phyloP scores from a whole-genome alignment of 2,797 vertebrate genomes.

The Calcarius lapponicus region DNA sequence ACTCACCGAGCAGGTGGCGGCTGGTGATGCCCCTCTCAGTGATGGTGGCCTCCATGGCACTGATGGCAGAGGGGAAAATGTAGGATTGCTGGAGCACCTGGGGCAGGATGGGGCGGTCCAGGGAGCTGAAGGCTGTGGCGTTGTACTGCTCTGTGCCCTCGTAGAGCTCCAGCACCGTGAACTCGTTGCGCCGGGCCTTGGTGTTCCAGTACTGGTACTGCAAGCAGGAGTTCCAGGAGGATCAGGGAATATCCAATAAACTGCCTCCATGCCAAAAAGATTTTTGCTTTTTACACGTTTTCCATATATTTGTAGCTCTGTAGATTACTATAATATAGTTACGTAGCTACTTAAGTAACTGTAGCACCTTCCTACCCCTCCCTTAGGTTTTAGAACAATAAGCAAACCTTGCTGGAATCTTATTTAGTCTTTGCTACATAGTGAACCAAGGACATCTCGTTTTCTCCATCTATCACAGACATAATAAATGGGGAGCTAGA shows the following conservation, averaged over 20 bases:
- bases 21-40: conserved; percentile 98
- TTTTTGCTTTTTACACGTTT: neutral
- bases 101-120: conserved; percentile 90
- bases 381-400: neutral
- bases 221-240: rapidly evolving
- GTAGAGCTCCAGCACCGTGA: conserved; percentile 93
- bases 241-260: neutral
- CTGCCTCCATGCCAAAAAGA: neutral
- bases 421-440: neutral
- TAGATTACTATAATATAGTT: neutral
- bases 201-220: conserved; percentile 99
- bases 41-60: conserved; percentile 94
- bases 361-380: neutral
- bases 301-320: neutral
- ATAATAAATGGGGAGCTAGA: neutral
- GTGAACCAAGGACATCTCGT: neutral
- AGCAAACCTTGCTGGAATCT: neutral
- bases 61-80: conserved; percentile 95
- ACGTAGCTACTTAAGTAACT: neutral
- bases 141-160: conserved; percentile 97
- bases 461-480: neutral
- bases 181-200: conserved; percentile 93
- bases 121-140: conserved; percentile 95
- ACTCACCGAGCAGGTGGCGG: conserved; percentile 92
- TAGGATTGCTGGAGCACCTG: conserved; percentile 97